A percentile compares a stretch with the other conserved stretches of the same genome.
phyloP scores from a whole-genome alignment of 2,797 vertebrate species.

The Macroramphosus scolopax region DNA sequence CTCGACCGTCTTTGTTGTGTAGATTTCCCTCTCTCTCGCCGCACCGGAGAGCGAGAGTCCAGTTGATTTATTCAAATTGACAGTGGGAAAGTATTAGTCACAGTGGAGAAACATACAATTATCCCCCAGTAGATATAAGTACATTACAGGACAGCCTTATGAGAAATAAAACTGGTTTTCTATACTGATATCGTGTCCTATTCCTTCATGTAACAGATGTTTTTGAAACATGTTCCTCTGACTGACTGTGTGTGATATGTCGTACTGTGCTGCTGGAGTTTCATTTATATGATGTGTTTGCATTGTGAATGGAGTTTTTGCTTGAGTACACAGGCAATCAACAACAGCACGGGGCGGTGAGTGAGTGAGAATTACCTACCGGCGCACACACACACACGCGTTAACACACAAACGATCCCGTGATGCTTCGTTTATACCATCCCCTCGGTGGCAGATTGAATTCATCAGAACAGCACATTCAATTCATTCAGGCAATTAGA shows the following conservation, averaged over 20 bases:
- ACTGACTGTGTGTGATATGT: conserved; percentile 54
- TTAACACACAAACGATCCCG: conserved; percentile 55
- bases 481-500: conserved; percentile 77
- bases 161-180: conserved; percentile 80
- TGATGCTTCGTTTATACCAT: conserved; percentile 71
- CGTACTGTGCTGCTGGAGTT: conserved; percentile 56
- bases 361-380: conserved; percentile 60
- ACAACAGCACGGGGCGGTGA: conserved; percentile 37
- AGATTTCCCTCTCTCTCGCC: conserved; percentile 47
- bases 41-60: conserved; percentile 41
- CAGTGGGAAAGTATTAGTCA: conserved; percentile 66
- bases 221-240: conserved; percentile 47
- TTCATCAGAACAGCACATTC: conserved; percentile 70
- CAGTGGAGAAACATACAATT: conserved; percentile 65
- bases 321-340: conserved; percentile 71
- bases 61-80: conserved; percentile 57
- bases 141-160: conserved; percentile 77
- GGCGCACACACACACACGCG: conserved; percentile 33
- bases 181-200: conserved; percentile 70
- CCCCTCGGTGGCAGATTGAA: conserved; percentile 60
- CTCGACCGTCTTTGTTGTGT: conserved; percentile 47
- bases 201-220: conserved; percentile 52
- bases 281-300: conserved; percentile 65
- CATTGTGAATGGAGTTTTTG: conserved; percentile 53
- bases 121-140: conserved; percentile 70